phyloP scores from a whole-genome alignment of 2,888 invertebrate genomes.

The Catocala sponsa region DNA sequence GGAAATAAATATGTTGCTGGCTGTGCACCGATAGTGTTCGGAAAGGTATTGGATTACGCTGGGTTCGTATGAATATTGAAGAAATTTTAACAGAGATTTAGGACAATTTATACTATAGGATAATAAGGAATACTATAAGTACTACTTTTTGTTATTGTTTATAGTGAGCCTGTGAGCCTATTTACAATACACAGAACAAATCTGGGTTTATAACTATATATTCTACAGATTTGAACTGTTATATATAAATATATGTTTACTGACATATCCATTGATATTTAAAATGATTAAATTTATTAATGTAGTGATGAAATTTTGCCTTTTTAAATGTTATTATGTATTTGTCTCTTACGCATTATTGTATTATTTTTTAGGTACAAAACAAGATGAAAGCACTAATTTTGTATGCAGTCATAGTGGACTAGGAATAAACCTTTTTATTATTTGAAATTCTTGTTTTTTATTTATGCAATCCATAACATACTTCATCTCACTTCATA shows the following conservation, averaged over 20 bases:
- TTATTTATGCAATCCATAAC: slow-evolving; percentile 11
- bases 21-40: slow-evolving; percentile 30
- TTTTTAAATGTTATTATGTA: slow-evolving; percentile 50
- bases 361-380: slow-evolving; percentile 71
- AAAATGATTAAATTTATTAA: slow-evolving; percentile 47
- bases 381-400: slow-evolving; percentile 69
- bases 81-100: slow-evolving; percentile 26
- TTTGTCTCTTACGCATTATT: slow-evolving; percentile 50
- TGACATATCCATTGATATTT: slow-evolving; percentile 50
- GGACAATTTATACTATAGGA: slow-evolving; percentile 23
- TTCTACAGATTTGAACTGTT: slow-evolving; percentile 42
- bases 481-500: too few species aligned
- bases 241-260: slow-evolving; percentile 35
- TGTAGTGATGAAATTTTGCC: slow-evolving; percentile 52
- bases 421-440: slow-evolving; percentile 72
- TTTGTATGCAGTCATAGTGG: slow-evolving; percentile 76
- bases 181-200: slow-evolving; percentile 31
- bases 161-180: slow-evolving; percentile 47
- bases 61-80: slow-evolving; percentile 30
- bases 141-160: slow-evolving; percentile 53
- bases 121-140: slow-evolving; percentile 32
- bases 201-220: slow-evolving; percentile 40
- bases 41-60: slow-evolving; percentile 10
- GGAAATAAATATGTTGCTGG: slow-evolving; percentile 21
- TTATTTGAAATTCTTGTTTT: slow-evolving; percentile 54